Base-by-base conservation (phyloP, 2,113 vertebrate species). In the Paramormyrops kingsleyae region DNA sequence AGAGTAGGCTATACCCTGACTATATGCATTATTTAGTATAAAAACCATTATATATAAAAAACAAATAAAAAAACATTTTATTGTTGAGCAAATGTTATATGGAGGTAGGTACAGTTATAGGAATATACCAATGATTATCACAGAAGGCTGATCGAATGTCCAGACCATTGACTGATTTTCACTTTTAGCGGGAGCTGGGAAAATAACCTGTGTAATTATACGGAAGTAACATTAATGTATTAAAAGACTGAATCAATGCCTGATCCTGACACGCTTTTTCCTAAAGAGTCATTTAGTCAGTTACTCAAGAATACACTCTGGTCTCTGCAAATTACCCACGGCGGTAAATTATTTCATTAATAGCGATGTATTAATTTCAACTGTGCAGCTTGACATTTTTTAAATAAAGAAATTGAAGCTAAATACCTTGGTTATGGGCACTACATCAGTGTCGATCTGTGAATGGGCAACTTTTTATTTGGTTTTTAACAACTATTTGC, bases 211-310 rank as follows among this genome's bases (percentile, higher is more conserved):
- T 80, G 74, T 19, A 80, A 80, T 42, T 80, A 80, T 80, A 80
- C 74, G 74, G 74, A 80, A 80, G 74, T 80, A 80, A 80, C 74
- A 42, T 80, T 39, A 80, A 80, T 80, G 35, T 42, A 80, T 80
- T 80, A 80, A 39, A 80, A 80, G 35, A 42, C 74, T 80, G 35
- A 80, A 80, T 80, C 35, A 39, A 19, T 19, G 31, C 74, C 35
- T 42, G 74, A 80, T 80, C 35, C 74, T 42, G 74, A 80, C n/a
- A 19, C 74, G 1, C 35, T 80, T 42, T 39, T 42, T 80, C 74
- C 15, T 42, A 70, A 70, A 70, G 74, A 80, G 35, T 80, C 74
- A 80, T 80, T 80, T 80, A 80, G 74, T 42, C 74, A 80, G 74
- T 80, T 35, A 80, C 15, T 80, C 35, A 80, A 42, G 35, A 42